Evolutionary conservation across 2,113 vertebrate genomes (phyloP).

Genomic region (Ammospiza caudacuta): DNA sequence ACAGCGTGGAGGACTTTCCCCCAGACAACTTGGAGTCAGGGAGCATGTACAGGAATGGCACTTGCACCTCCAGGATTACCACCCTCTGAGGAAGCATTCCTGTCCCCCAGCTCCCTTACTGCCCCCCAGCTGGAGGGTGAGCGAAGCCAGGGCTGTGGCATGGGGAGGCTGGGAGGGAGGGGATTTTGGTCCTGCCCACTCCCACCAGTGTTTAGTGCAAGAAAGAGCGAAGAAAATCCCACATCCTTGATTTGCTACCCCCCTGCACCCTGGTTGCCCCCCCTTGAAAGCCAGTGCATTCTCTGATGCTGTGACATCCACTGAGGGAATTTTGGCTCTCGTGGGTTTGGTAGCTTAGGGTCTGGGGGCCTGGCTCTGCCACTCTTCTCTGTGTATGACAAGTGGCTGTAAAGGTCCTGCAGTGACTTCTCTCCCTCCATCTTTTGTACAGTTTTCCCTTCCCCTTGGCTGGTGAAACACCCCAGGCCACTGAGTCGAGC

Average conservation of each 20-base stretch:
- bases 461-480: background rate
- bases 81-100: conserved; percentile 71
- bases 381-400: background rate
- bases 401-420: background rate
- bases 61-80: conserved; percentile 86
- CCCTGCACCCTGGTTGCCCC: too few species aligned
- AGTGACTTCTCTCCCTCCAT: background rate
- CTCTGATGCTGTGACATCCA: background rate
- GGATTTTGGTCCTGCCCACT: background rate
- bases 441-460: background rate
- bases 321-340: background rate
- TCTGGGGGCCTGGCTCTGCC: background rate
- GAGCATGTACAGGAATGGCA: conserved; percentile 85
- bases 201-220: background rate
- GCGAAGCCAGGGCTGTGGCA: background rate
- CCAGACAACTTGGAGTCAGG: conserved; percentile 84
- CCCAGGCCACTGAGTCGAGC: background rate
- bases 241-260: background rate
- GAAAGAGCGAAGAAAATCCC: background rate
- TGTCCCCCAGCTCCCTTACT: background rate
- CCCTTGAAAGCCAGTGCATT: background rate
- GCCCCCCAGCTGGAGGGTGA: background rate
- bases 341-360: background rate
- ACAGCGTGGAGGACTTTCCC: conserved; percentile 88
- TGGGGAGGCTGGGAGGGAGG: conserved; percentile 6